phyloP scores from a whole-genome alignment of 2,888 invertebrate species.

The Lochmaea capreae region DNA sequence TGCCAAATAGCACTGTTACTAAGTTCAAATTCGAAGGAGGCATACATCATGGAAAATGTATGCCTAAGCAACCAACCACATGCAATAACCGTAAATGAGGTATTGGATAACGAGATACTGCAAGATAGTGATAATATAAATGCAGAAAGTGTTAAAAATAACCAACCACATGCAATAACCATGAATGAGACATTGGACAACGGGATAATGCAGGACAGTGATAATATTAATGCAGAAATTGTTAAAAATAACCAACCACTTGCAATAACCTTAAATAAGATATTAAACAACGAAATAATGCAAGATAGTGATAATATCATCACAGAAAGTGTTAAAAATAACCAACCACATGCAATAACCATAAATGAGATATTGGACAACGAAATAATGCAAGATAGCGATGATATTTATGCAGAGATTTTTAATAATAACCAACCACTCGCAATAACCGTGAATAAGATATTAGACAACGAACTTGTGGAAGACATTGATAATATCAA shows the following conservation, averaged over 20 bases:
- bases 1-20: not conserved
- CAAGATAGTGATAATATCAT: no score
- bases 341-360: not conserved
- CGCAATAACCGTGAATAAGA: not conserved
- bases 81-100: not conserved
- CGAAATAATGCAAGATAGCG: not conserved
- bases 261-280: not conserved
- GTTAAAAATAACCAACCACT: no score
- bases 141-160: not conserved
- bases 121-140: not conserved
- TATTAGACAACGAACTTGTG: no score
- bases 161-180: not conserved
- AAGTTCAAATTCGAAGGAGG: not conserved
- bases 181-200: not conserved
- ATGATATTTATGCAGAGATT: not conserved
- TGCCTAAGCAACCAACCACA: not conserved
- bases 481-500: no score
- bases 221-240: not conserved
- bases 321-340: not conserved
- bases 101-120: not conserved
- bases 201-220: not conserved
- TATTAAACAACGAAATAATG: no score
- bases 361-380: not conserved
- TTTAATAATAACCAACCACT: not conserved
- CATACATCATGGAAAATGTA: not conserved